A percentile compares a stretch with the other conserved stretches of the same genome.
These are phyloP conservation scores for Eupithecia subfuscata DNA, from an alignment of 2,888 invertebrate genomes.

Conservation along the genomic window DNA sequence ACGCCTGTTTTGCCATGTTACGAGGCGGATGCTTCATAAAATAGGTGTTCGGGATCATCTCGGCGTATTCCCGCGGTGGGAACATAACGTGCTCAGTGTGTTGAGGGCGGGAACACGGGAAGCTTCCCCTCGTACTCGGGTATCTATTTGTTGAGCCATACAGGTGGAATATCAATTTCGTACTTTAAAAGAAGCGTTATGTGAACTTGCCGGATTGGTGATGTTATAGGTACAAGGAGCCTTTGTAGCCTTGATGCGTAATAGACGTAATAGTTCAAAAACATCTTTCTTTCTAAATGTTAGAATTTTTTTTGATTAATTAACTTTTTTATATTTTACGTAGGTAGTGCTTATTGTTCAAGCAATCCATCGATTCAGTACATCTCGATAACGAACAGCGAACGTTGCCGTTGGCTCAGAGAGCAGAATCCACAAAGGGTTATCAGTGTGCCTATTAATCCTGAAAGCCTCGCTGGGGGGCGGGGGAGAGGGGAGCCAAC, in stretches of 20 bases:
- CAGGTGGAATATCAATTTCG: constrained; percentile 1
- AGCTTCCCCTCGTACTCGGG: neutral
- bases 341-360: neutral
- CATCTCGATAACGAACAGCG: neutral
- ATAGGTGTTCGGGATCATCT: constrained; percentile 3
- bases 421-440: neutral
- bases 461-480: neutral
- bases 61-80: neutral
- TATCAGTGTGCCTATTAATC: neutral
- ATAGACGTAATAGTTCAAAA: neutral
- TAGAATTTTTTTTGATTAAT: neutral
- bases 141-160: constrained; percentile 3
- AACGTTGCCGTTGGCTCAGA: neutral
- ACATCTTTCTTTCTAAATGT: neutral
- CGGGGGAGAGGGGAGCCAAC: neutral
- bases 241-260: neutral
- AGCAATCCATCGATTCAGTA: neutral
- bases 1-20: neutral
- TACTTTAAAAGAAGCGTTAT: neutral
- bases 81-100: neutral
- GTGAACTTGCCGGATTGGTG: neutral
- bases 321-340: neutral
- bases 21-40: constrained; percentile 11
- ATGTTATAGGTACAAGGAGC: neutral
- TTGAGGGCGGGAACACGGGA: neutral